Evolutionary conservation across 2,113 vertebrate species (phyloP).

Genomic region (Callionymus lyra): DNA sequence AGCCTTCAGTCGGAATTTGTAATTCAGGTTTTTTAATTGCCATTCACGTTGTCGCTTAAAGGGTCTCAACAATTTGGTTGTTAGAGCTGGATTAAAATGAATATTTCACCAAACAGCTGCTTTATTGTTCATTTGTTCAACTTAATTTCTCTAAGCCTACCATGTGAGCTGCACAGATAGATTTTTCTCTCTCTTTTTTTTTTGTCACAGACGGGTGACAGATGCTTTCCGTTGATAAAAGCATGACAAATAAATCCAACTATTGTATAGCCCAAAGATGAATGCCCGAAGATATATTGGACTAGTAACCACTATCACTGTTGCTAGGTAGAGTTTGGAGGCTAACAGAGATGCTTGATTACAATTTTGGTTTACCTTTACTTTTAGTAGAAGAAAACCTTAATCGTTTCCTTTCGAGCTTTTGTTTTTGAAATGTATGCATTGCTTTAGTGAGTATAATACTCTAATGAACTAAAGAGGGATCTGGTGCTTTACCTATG

Average conservation of each 20-base stretch:
- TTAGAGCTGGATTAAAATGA: slow-evolving; percentile 52
- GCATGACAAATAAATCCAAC: slow-evolving; percentile 36
- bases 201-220: slow-evolving; percentile 35
- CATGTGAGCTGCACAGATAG: slow-evolving; percentile 45
- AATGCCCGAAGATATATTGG: slow-evolving; percentile 4
- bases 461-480: too few relatives aligned
- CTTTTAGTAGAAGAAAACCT: neutral
- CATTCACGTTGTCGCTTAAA: slow-evolving; percentile 20
- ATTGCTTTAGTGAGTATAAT: too few relatives aligned
- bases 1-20: slow-evolving; percentile 29
- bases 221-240: slow-evolving; percentile 51
- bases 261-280: slow-evolving; percentile 25
- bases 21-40: slow-evolving; percentile 40
- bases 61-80: slow-evolving; percentile 27
- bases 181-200: slow-evolving; percentile 9
- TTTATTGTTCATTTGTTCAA: slow-evolving; percentile 66
- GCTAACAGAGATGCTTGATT: too few relatives aligned
- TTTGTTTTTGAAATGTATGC: too few relatives aligned
- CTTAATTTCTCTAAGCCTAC: slow-evolving; percentile 42
- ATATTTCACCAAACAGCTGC: slow-evolving; percentile 66
- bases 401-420: too few relatives aligned
- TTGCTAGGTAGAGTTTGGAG: slow-evolving; percentile 15
- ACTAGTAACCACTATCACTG: slow-evolving; percentile 1
- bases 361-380: too few relatives aligned
- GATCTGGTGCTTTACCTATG: too few relatives aligned